phyloP scores from a whole-genome alignment of 2,797 vertebrate species.

The Poeciliopsis gracilis region DNA sequence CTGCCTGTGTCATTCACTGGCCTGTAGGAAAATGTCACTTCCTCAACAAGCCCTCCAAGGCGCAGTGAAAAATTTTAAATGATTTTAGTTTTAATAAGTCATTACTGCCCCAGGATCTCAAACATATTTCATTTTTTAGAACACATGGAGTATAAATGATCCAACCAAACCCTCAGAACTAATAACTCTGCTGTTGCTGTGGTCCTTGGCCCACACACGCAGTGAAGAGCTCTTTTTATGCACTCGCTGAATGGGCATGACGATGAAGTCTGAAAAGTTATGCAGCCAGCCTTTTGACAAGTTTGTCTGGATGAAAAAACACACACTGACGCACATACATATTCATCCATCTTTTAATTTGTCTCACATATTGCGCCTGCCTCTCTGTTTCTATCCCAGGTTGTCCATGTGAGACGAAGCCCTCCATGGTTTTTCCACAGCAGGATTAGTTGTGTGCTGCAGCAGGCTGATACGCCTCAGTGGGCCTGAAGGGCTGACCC shows the following conservation, averaged over 20 bases:
- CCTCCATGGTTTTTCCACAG: slow-evolving; percentile 73
- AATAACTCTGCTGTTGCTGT: slow-evolving; percentile 26
- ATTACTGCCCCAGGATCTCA: slow-evolving; percentile 12
- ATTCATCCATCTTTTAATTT: slow-evolving; percentile 56
- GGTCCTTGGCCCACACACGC: slow-evolving; percentile 55
- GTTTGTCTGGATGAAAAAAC: slow-evolving; percentile 48
- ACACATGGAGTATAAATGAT: slow-evolving; percentile 39
- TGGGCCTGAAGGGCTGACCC: slow-evolving; percentile 61
- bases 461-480: slow-evolving; percentile 62
- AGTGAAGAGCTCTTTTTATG: slow-evolving; percentile 52
- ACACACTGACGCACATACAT: slow-evolving; percentile 39
- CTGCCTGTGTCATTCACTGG: slow-evolving; percentile 12
- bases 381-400: slow-evolving; percentile 62
- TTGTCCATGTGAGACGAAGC: slow-evolving; percentile 72
- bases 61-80: slow-evolving; percentile 49
- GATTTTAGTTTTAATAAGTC: slow-evolving; percentile 45
- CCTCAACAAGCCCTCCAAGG: slow-evolving; percentile 39
- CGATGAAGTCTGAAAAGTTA: slow-evolving; percentile 56
- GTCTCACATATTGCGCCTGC: slow-evolving; percentile 63
- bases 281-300: slow-evolving; percentile 60
- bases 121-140: slow-evolving; percentile 21
- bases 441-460: slow-evolving; percentile 75
- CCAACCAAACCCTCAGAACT: slow-evolving; percentile 46
- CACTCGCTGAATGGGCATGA: slow-evolving; percentile 48
- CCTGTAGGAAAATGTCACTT: slow-evolving; percentile 48